phyloP scores from a whole-genome alignment of 2,888 invertebrate genomes.

The Parelbella ahira region DNA sequence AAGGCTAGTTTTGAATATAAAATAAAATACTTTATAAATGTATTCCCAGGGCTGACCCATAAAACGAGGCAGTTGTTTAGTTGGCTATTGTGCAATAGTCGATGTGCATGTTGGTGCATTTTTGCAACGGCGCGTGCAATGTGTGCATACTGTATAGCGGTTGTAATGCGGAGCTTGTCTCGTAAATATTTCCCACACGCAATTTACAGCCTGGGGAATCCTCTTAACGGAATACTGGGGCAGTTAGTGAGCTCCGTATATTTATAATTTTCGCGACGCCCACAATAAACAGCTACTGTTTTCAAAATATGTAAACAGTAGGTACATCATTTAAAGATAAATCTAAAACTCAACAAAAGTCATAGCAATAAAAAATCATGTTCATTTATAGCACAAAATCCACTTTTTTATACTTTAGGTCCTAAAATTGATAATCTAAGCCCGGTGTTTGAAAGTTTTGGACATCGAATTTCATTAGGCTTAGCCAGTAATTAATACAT shows the following conservation, averaged over 20 bases:
- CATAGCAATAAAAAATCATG: too few species aligned
- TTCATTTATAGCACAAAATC: too few species aligned
- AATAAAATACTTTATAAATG: slow-evolving; percentile 12
- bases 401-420: too few species aligned
- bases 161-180: slow-evolving; percentile 74
- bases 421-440: too few species aligned
- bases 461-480: too few species aligned
- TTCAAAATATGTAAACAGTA: too few species aligned
- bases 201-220: slow-evolving; percentile 77
- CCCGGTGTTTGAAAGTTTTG: too few species aligned
- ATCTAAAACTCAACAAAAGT: too few species aligned
- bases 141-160: slow-evolving; percentile 46
- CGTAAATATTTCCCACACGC: slow-evolving; percentile 75
- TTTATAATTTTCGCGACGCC: slow-evolving; percentile 63
- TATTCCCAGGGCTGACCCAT: slow-evolving; percentile 10
- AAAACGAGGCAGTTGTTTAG: slow-evolving; percentile 37
- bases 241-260: slow-evolving; percentile 68
- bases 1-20: slow-evolving; percentile 4
- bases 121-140: slow-evolving; percentile 56
- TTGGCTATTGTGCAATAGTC: slow-evolving; percentile 34
- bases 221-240: slow-evolving; percentile 75
- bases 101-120: slow-evolving; percentile 41
- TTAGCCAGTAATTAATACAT: too few species aligned
- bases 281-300: slow-evolving; percentile 52
- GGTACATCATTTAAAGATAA: too few species aligned